phyloP scores from a whole-genome alignment of 2,888 invertebrate genomes.

The Calliopum simillimum region DNA sequence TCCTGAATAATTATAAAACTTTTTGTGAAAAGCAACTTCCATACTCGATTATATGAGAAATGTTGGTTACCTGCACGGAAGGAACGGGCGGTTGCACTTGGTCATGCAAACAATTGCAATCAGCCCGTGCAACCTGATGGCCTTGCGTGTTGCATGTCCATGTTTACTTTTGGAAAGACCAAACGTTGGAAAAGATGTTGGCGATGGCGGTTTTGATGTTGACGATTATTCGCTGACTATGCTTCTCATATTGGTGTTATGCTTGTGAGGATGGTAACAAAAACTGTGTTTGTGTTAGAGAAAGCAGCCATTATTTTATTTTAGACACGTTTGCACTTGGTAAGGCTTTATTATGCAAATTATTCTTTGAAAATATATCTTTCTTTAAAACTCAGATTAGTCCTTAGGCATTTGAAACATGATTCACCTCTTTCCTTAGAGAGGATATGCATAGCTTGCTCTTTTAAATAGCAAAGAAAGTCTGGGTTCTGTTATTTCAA shows the following conservation, averaged over 20 bases:
- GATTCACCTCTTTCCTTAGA: no score
- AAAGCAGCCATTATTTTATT: constrained; percentile 10
- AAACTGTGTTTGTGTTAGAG: not conserved
- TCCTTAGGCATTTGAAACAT: no score
- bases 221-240: constrained; percentile 1
- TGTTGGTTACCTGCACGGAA: not conserved
- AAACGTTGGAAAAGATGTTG: not conserved
- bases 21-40: constrained; percentile 7
- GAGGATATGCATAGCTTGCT: no score
- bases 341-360: constrained; percentile 1
- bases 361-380: no score
- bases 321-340: constrained; percentile 1
- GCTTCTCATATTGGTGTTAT: not conserved
- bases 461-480: no score
- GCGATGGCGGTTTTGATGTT: not conserved
- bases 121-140: not conserved
- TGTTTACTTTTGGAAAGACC: constrained; percentile 23
- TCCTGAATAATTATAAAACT: constrained; percentile 34
- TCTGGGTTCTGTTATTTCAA: no score
- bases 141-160: constrained; percentile 33
- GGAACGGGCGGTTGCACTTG: not conserved
- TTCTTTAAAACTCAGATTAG: no score
- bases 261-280: not conserved
- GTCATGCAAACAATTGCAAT: not conserved
- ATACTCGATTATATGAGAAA: constrained; percentile 30